Conservation (phyloP, 1,140 invertebrate species). For the Micrasema longulum region DNA sequence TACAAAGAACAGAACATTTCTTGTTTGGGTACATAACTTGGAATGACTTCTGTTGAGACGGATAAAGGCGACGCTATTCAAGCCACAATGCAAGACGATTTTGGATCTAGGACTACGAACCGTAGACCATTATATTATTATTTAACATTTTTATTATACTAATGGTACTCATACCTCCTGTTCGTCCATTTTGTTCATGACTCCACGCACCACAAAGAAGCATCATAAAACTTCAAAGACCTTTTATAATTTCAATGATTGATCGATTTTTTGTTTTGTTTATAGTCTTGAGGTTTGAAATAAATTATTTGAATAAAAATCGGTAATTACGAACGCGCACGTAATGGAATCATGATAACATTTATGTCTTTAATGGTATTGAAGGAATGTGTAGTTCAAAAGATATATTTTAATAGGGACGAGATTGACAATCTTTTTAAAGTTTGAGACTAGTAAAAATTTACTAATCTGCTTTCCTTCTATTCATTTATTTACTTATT, state of each 20-base stretch:
- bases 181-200: slow-evolving; percentile 25
- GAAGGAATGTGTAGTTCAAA: too few species aligned
- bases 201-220: slow-evolving; percentile 9
- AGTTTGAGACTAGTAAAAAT: too few species aligned
- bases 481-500: too few species aligned
- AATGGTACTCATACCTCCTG: slow-evolving; percentile 20
- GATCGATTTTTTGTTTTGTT: not conserved
- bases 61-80: slow-evolving; percentile 34
- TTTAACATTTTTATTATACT: slow-evolving; percentile 38
- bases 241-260: slow-evolving; percentile 9
- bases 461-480: too few species aligned
- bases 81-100: not conserved
- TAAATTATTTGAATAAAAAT: too few species aligned
- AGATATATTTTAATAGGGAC: too few species aligned
- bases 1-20: slow-evolving; percentile 44
- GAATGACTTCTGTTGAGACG: slow-evolving; percentile 30
- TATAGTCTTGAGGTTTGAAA: too few species aligned
- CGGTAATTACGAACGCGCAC: too few species aligned
- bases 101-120: not conserved
- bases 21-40: slow-evolving; percentile 26
- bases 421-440: too few species aligned
- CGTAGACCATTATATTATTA: slow-evolving; percentile 2
- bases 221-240: not conserved
- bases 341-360: too few species aligned
- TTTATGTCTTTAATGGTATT: too few species aligned